phyloP scores from a whole-genome alignment of 2,797 vertebrate species.

The Macropus fuliginosus region DNA sequence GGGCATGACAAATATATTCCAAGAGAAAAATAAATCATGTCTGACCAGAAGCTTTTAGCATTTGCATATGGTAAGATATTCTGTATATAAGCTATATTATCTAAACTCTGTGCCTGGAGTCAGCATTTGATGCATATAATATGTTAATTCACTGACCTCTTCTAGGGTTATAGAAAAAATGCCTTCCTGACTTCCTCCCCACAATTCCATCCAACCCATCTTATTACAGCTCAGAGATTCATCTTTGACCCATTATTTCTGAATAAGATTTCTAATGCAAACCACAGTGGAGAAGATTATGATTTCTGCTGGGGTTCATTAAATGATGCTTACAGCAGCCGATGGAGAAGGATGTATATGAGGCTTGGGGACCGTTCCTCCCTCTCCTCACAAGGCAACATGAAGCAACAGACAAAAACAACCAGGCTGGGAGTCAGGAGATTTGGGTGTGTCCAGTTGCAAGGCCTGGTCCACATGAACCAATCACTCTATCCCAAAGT shows the following conservation, averaged over 20 bases:
- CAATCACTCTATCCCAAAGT: not conserved
- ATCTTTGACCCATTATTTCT: slow-evolving; percentile 17
- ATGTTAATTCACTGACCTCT: not conserved
- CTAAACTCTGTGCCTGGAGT: not conserved
- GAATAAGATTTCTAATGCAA: slow-evolving; percentile 11
- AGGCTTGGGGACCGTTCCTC: not conserved
- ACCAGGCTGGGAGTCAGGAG: not conserved
- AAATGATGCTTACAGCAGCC: not conserved
- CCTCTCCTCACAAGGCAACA: not conserved
- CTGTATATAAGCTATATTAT: not conserved
- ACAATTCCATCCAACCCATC: not conserved
- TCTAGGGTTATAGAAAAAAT: not conserved
- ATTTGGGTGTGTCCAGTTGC: not conserved
- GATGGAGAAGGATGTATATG: not conserved
- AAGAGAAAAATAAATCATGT: not conserved
- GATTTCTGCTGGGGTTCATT: slow-evolving; percentile 13
- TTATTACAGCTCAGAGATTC: slow-evolving; percentile 2
- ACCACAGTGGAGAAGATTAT: not conserved
- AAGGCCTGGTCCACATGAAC: not conserved
- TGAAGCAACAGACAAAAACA: not conserved
- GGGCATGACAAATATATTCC: not conserved
- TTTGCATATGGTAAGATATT: not conserved
- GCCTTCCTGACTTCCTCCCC: not conserved
- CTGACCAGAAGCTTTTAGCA: not conserved
- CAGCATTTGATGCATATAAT: slow-evolving; percentile 22